Evolutionary conservation across 2,113 vertebrate genomes (phyloP).

Genomic region (Ciconia boyciana): DNA sequence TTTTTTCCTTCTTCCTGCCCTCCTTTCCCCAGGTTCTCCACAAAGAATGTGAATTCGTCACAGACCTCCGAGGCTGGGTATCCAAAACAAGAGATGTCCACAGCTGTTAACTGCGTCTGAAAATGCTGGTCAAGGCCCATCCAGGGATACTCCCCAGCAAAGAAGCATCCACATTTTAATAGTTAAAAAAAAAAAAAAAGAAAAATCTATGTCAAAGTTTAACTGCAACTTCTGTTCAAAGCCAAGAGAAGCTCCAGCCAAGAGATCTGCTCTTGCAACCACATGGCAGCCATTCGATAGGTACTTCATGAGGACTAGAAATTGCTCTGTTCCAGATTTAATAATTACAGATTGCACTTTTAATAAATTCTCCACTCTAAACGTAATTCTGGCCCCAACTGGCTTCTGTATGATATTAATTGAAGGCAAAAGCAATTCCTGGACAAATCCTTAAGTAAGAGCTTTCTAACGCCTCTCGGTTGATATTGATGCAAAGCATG

Average conservation of each 20-base stretch:
- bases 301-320: background rate
- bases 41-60: background rate
- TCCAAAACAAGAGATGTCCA: background rate
- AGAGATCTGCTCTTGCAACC: background rate
- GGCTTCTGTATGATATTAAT: background rate
- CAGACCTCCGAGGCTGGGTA: background rate
- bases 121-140: background rate
- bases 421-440: background rate
- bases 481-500: background rate
- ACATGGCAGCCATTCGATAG: background rate
- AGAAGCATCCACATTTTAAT: background rate
- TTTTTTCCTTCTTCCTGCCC: background rate
- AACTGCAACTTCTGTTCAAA: background rate
- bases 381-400: background rate
- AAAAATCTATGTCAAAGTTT: background rate
- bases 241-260: background rate
- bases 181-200: background rate
- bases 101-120: background rate
- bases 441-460: background rate
- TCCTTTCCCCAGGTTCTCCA: background rate
- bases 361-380: background rate
- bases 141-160: background rate
- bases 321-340: background rate
- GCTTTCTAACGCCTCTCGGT: background rate
- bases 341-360: background rate